Evolutionary conservation across 2,113 vertebrate genomes (phyloP), one percentile per base, ranked within the genome.

Genomic region (Xiphorhynchus elegans): DNA sequence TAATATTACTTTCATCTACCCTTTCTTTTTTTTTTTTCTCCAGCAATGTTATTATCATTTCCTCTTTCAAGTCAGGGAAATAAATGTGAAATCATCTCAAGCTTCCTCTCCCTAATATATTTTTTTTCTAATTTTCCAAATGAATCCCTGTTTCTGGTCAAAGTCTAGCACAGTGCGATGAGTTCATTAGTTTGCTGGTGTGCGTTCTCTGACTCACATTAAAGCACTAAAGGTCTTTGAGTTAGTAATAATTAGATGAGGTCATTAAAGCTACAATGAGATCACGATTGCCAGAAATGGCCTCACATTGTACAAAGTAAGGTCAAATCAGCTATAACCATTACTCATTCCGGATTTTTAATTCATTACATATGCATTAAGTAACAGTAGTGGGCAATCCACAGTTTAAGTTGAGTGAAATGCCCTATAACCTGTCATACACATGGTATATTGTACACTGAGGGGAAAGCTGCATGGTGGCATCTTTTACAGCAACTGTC

Each of bases 201-300:
- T 90, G 95, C 85, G 7, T 96, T 96, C 67, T 94, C 85, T 97
- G 93, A 94, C 92, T 97, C 91, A 78, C 90, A 97, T 98, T 97
- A 97, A 96, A 93, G 75, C 58, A 94, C 74, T 74, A 91, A 96
- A 97, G 96, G 95, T 96, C 97, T 96, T 96, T 92, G 88, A 96
- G 95, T 97, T 97, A 97, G 95, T 84, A 95, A 96, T 97, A 97
- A 98, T 98, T 98, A 97, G 96, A 98, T 98, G 97, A 98, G 96
- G 91, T 98, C 97, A 97, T 98, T 98, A 97, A 97, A 97, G 96
- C 84, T 95, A 96, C 96, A 97, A 93, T 98, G 97, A 98, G 97
- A 97, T 98, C 97, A 98, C 60, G 3, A 91, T 94, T 97, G 95
- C 95, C 95, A 97, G 95, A 97, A 97, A 97, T 90, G 93, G 95